These are phyloP conservation scores for Blastomussa wellsi DNA, from an alignment of 92 coral and sea anemone genomes.

Conservation along the genomic window DNA sequence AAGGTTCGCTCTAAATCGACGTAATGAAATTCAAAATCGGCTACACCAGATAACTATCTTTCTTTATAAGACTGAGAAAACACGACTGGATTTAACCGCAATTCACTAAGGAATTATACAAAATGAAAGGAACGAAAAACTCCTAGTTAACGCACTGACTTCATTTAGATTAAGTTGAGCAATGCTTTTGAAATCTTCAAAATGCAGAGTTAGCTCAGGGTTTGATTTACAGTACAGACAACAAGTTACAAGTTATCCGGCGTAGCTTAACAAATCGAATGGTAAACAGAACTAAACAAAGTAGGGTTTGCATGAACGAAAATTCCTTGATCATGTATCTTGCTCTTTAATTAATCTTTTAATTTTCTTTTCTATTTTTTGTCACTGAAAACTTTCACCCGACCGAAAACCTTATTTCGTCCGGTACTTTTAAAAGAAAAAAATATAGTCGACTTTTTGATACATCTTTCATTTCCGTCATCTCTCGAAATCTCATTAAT, in stretches of 20 bases:
- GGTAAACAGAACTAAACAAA: constrained; percentile 7
- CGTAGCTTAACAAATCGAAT: constrained; percentile 26
- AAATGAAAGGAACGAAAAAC: neutral
- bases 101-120: neutral
- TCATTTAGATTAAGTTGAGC: neutral
- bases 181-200: neutral
- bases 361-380: neutral
- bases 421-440: neutral
- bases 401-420: neutral
- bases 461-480: constrained; percentile 29
- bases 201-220: neutral
- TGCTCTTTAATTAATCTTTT: no score
- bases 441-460: neutral
- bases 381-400: neutral
- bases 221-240: neutral
- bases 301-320: neutral
- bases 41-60: neutral
- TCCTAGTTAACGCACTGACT: neutral
- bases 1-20: neutral
- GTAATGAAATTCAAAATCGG: neutral
- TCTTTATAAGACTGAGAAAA: neutral
- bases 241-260: constrained; percentile 19
- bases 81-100: neutral
- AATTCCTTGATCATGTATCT: neutral
- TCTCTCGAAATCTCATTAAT: constrained; percentile 18